Evolutionary conservation across 2,113 vertebrate species (phyloP).

Genomic region (Triplophysa rosa): DNA sequence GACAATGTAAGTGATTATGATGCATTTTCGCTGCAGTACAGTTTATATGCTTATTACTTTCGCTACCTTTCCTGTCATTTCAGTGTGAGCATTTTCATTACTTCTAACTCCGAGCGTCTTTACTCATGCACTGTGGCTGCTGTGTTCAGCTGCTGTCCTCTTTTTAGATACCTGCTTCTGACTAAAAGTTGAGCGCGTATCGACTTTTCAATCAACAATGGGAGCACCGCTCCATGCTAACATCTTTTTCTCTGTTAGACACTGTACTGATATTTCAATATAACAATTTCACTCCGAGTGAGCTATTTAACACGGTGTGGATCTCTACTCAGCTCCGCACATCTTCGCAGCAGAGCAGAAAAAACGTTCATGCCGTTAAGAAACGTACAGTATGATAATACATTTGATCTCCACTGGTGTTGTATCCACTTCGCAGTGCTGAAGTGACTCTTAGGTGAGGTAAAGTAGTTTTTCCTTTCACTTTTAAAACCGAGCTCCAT

Average conservation of each 20-base stretch:
- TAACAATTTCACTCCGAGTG: slow-evolving; percentile 13
- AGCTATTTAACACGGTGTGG: background rate
- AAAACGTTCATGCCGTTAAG: background rate
- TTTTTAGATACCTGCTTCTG: background rate
- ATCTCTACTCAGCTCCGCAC: slow-evolving; percentile 27
- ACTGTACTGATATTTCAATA: slow-evolving; percentile 16
- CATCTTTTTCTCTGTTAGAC: slow-evolving; percentile 8
- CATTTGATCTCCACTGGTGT: background rate
- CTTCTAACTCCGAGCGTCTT: background rate
- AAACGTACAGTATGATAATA: background rate
- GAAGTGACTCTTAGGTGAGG: slow-evolving; percentile 24
- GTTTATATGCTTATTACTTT: background rate
- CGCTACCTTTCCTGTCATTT: background rate
- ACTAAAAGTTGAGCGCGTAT: background rate
- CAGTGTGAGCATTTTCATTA: background rate
- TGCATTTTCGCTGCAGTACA: background rate
- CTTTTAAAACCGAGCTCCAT: slow-evolving; percentile 48
- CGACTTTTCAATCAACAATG: background rate
- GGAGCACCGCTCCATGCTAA: slow-evolving; percentile 12
- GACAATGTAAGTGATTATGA: slow-evolving; percentile 9
- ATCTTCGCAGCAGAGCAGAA: background rate
- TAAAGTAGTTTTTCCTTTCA: slow-evolving; percentile 47
- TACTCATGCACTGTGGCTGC: background rate
- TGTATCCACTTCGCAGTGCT: background rate
- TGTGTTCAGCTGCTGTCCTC: background rate